Evolutionary conservation across 2,113 vertebrate genomes (phyloP).

Genomic region (Stegostoma tigrinum): DNA sequence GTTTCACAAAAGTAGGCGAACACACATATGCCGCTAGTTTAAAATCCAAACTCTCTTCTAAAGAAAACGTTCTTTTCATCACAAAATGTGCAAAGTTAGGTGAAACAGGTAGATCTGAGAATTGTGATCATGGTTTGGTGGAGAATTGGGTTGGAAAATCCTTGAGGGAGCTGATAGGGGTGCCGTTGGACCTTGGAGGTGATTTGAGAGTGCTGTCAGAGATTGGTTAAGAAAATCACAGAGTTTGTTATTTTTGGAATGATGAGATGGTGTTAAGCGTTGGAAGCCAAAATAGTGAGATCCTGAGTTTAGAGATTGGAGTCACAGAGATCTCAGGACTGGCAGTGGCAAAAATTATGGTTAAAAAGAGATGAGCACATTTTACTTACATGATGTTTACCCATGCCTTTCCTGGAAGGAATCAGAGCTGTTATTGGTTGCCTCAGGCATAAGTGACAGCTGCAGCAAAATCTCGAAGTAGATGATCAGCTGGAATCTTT

Average conservation of each 20-base stretch:
- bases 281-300: background rate
- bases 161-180: too few species aligned
- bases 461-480: background rate
- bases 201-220: background rate
- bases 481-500: background rate
- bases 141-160: background rate
- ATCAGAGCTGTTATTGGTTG: background rate
- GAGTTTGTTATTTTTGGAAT: background rate
- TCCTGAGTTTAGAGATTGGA: background rate
- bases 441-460: background rate
- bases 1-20: too few species aligned
- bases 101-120: background rate
- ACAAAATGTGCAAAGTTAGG: background rate
- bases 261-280: background rate
- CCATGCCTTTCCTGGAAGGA: background rate
- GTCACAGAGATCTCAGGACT: background rate
- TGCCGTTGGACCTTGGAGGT: background rate
- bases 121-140: background rate
- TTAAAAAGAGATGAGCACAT: background rate
- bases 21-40: too few species aligned
- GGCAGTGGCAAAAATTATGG: background rate
- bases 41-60: too few species aligned
- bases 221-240: background rate
- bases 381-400: background rate
- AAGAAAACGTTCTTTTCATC: too few species aligned